phyloP scores from a whole-genome alignment of 2,113 vertebrate genomes.

The Gobiocypris rarus region DNA sequence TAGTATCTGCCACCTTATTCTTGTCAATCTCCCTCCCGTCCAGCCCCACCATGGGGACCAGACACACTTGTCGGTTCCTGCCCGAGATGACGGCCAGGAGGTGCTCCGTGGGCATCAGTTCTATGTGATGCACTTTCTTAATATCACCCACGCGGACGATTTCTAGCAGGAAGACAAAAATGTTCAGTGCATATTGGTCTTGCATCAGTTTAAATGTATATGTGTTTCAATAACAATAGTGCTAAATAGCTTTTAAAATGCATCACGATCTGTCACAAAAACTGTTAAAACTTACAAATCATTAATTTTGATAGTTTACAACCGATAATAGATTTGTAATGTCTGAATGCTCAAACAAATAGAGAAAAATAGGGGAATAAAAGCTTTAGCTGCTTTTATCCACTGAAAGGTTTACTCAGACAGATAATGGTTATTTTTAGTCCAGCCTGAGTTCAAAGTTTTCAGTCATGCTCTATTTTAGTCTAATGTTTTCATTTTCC shows the following conservation, averaged over 20 bases:
- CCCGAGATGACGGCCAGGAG: conserved; percentile 96
- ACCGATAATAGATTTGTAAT: not conserved
- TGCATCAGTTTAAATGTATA: not conserved
- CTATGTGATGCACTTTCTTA: conserved; percentile 97
- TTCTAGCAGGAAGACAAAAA: conserved; percentile 73
- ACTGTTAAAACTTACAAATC: not conserved
- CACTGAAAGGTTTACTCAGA: not conserved
- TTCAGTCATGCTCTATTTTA: not conserved
- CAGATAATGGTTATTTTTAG: too few relatives aligned
- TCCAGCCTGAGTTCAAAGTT: not conserved
- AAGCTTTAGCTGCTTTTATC: not conserved
- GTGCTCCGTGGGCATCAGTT: conserved; percentile 90
- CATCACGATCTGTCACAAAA: not conserved
- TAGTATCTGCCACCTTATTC: conserved; percentile 92
- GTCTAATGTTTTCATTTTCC: not conserved
- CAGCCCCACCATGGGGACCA: conserved; percentile 87
- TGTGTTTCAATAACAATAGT: not conserved
- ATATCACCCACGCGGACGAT: conserved; percentile 96
- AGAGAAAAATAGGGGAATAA: not conserved
- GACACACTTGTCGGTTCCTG: conserved; percentile 95
- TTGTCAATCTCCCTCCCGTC: conserved; percentile 93
- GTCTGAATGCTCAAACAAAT: not conserved
- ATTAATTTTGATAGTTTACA: not conserved
- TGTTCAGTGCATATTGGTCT: not conserved
- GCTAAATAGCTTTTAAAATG: not conserved